Evolutionary conservation across 2,888 invertebrate genomes (phyloP).

Genomic region (Dasysyrphus albostriatus): DNA sequence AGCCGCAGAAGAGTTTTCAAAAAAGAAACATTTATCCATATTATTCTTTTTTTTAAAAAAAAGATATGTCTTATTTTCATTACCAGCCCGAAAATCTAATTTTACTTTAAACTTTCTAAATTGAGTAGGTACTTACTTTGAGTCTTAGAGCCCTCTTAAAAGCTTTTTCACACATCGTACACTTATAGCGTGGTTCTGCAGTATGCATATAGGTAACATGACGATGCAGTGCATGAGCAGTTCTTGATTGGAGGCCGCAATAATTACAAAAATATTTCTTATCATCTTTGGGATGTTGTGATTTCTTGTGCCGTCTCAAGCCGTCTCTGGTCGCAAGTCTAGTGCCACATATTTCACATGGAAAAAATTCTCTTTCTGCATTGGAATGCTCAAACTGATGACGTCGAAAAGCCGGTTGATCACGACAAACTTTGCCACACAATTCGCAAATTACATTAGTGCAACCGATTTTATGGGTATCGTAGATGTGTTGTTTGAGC

Average conservation of each 20-base stretch:
- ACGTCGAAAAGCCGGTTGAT: slow-evolving; percentile 78
- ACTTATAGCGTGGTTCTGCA: slow-evolving; percentile 79
- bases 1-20: no score
- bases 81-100: background rate
- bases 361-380: slow-evolving; percentile 76
- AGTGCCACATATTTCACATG: slow-evolving; percentile 80
- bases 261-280: slow-evolving; percentile 78
- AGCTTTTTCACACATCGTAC: slow-evolving; percentile 81
- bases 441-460: slow-evolving; percentile 80
- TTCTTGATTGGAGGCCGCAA: slow-evolving; percentile 79
- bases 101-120: background rate
- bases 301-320: slow-evolving; percentile 80
- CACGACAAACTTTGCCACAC: slow-evolving; percentile 80
- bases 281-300: slow-evolving; percentile 79
- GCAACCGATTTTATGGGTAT: slow-evolving; percentile 77
- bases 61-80: background rate
- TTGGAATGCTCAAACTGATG: slow-evolving; percentile 81
- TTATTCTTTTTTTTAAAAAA: no score
- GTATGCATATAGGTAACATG: slow-evolving; percentile 80
- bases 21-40: no score
- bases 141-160: slow-evolving; percentile 80
- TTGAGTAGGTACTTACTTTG: slow-evolving; percentile 76
- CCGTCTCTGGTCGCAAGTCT: slow-evolving; percentile 79
- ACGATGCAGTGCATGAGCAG: slow-evolving; percentile 78
- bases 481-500: slow-evolving; percentile 80